Evolutionary conservation across 2,113 vertebrate genomes (phyloP), one percentile per base, ranked within the genome.

Genomic region (Ranitomeya variabilis): DNA sequence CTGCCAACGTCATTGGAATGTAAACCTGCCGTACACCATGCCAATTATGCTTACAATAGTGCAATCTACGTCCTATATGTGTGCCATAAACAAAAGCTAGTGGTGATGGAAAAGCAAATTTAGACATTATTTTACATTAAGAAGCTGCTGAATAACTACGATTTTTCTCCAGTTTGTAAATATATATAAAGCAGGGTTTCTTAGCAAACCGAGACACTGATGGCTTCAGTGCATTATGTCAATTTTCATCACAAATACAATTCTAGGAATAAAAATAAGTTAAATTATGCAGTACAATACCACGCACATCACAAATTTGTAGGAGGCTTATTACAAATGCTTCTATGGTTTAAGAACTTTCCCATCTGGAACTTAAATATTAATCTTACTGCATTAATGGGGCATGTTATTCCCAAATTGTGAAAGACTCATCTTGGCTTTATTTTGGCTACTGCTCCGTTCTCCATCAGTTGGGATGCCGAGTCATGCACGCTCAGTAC

Each of bases 1-100:
- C 52, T 87, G 82, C 81, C 73, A 84, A 89, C 87, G 87, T 89
- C 87, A 89, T 84, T 85, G 82, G 74, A 73, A 85, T 85, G 81
- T 84, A 51, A 85, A 85, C 82, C 74, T 85, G 73, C 81, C 82
- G 78, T 57, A 74, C 66, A 85, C 81, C 31, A 89, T 74, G 62
- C 64, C 66, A 89, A 89, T 89, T 89, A 89, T 14, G 26, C 71
- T 67, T 78, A 84, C 87, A 85, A 85, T 89, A 52, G 81, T 85
- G 81, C 73, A 89, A 85, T 85, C 62, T 89, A 84, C 9, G 45
- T 7, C 74, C 84, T 52, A 85, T 78, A 77, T 85, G 51, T 84
- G 81, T 67, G 82, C 81, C 59, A 85, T 79, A 62, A 13, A 79
- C 45, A 85, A 84, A 78, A 57, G 71, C 21, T 59, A 89, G 6